Evolutionary conservation across 2,797 vertebrate species (phyloP).

Genomic region (Clarias platycephalus): DNA sequence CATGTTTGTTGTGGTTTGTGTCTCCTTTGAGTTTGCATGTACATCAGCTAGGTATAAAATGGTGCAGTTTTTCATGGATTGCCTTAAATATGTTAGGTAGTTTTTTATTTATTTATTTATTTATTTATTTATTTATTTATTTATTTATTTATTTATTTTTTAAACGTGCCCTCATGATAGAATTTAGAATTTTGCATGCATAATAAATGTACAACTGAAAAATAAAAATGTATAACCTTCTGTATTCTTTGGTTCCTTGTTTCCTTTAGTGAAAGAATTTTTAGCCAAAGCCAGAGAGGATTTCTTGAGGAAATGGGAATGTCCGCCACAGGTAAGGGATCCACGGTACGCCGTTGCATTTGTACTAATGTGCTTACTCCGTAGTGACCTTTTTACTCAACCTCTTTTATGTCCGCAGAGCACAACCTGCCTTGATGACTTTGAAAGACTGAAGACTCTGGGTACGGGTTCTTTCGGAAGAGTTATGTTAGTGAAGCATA

Average conservation of each 20-base stretch:
- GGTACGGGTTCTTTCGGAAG: constrained; percentile 97
- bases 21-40: constrained; percentile 31
- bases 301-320: constrained; percentile 99
- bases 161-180: background rate
- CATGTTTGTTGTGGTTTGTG: constrained; percentile 30
- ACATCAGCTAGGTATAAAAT: background rate
- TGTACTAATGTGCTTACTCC: too few relatives aligned
- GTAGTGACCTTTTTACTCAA: background rate
- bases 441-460: constrained; percentile 96
- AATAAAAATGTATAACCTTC: background rate
- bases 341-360: background rate
- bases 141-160: too few relatives aligned
- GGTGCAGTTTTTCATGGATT: background rate
- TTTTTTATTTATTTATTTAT: too few relatives aligned
- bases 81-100: background rate
- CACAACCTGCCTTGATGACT: constrained; percentile 94
- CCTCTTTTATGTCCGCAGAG: constrained; percentile 73
- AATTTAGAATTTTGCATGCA: background rate
- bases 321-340: constrained; percentile 87
- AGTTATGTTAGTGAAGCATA: constrained; percentile 98
- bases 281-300: constrained; percentile 99
- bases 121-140: too few relatives aligned
- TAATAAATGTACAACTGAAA: background rate
- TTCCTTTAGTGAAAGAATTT: constrained; percentile 94
- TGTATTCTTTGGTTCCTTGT: constrained; percentile 37